Evolutionary conservation across 2,888 invertebrate genomes (phyloP), one percentile per base, ranked within the genome.

Genomic region (Calameuta filiformis): DNA sequence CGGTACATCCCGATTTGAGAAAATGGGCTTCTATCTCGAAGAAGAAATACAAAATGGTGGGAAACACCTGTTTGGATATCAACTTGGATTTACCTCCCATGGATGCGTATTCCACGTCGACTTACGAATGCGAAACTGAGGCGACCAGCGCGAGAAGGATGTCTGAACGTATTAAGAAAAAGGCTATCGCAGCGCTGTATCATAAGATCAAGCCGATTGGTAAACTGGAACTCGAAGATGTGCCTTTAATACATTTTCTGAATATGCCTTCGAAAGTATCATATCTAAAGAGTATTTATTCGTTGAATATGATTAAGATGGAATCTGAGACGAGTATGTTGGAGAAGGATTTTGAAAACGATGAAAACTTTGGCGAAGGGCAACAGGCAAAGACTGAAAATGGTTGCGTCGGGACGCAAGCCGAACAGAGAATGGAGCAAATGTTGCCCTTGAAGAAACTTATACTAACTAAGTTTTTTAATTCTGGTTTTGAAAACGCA

Each of bases 1-100:
- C 80, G 4, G 1, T 4, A 1, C 89, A 89, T 78, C 85, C 87
- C 0, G n/a, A 80, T 0, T 73, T 33, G 0, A 78, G 85, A n/a
- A 31, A 76, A 23, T 79, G 34, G 37, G 56, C 56, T 56, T 56
- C 56, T 23, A 23, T 56, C 56, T 56, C 56, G 56, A 56, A 56
- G 56, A 23, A 56, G 0, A 56, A 56, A 9, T 56, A 56, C 56
- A 56, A 56, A 23, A 56, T 56, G 56, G 6, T 56, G 23, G 56
- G 56, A 56, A 23, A 23, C 56, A 23, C 23, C 2, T 23, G 23
- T 23, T 23, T 56, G 56, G 56, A 56, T 56, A 23, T 56, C 23
- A 56, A 56, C 9, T 15, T 56, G 23, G 23, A 56, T 56, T 56
- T 56, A 9, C 23, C 56, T 9, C 9, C 23, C 23, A 56, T 56